phyloP scores from a whole-genome alignment of 64 coral and sea anemone genomes.

The Porites australiensis region DNA sequence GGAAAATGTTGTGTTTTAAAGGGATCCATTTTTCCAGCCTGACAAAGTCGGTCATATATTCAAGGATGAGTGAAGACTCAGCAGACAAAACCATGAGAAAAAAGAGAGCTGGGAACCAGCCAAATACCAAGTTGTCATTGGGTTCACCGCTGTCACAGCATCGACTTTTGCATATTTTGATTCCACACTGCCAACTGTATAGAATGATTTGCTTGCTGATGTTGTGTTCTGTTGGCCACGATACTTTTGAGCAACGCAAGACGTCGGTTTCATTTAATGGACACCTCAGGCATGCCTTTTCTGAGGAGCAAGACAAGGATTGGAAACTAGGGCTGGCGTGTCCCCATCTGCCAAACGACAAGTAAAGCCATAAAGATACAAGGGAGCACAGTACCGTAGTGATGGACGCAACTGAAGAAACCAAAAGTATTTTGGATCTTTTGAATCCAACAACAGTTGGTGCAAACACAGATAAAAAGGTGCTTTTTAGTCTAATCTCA shows the following conservation, averaged over 20 bases:
- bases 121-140: slow-evolving; percentile 4
- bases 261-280: slow-evolving; percentile 8
- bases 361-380: slow-evolving; percentile 13
- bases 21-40: slow-evolving; percentile 7
- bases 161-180: slow-evolving; percentile 10
- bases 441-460: slow-evolving; percentile 12
- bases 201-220: not conserved
- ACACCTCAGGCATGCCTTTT: not conserved
- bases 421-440: slow-evolving; percentile 10
- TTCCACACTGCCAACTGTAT: slow-evolving; percentile 12
- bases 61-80: not conserved
- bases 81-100: not conserved
- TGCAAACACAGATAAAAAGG: slow-evolving; percentile 9
- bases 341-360: not conserved
- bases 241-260: not conserved
- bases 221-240: not conserved
- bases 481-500: slow-evolving; percentile 5
- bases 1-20: slow-evolving; percentile 14
- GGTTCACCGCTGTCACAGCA: not conserved
- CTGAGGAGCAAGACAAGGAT: not conserved
- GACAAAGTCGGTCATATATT: slow-evolving; percentile 14
- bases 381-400: not conserved
- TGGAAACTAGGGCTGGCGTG: not conserved
- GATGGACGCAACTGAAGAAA: not conserved
- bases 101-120: not conserved